These are phyloP conservation scores for Coregonus clupeaformis DNA, from an alignment of 2,113 vertebrate species.

Conservation along the genomic window DNA sequence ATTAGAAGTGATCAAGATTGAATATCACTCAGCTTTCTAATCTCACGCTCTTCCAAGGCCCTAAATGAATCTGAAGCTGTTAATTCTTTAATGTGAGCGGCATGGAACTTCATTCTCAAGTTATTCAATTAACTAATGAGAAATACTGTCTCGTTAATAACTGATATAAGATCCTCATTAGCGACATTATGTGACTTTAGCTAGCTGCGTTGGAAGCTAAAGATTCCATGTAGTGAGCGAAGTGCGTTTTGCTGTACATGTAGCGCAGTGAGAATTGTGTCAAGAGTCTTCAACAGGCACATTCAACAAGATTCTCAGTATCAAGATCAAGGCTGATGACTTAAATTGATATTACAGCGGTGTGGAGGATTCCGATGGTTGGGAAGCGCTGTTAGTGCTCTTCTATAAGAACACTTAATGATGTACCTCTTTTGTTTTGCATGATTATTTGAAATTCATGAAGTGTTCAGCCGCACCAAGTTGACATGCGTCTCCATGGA, in stretches of 20 bases:
- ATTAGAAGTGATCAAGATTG: slow-evolving; percentile 47
- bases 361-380: neutral
- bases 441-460: slow-evolving; percentile 79
- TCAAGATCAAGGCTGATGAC: slow-evolving; percentile 44
- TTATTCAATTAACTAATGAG: slow-evolving; percentile 46
- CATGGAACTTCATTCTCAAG: slow-evolving; percentile 35
- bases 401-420: slow-evolving; percentile 57
- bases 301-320: slow-evolving; percentile 1
- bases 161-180: slow-evolving; percentile 46
- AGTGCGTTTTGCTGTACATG: too few species aligned
- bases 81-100: slow-evolving; percentile 12
- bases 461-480: slow-evolving; percentile 71
- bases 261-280: slow-evolving; percentile 21
- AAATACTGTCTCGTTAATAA: slow-evolving; percentile 58
- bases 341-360: neutral
- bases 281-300: slow-evolving; percentile 15
- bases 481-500: slow-evolving; percentile 73
- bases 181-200: slow-evolving; percentile 22
- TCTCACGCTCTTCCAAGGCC: slow-evolving; percentile 41
- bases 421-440: slow-evolving; percentile 71
- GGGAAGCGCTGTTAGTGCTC: slow-evolving; percentile 1
- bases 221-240: neutral
- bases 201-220: neutral
- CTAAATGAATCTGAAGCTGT: slow-evolving; percentile 48
- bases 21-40: slow-evolving; percentile 37